Evolutionary conservation across 2,888 invertebrate genomes (phyloP).

Genomic region (Leucoma salicis): DNA sequence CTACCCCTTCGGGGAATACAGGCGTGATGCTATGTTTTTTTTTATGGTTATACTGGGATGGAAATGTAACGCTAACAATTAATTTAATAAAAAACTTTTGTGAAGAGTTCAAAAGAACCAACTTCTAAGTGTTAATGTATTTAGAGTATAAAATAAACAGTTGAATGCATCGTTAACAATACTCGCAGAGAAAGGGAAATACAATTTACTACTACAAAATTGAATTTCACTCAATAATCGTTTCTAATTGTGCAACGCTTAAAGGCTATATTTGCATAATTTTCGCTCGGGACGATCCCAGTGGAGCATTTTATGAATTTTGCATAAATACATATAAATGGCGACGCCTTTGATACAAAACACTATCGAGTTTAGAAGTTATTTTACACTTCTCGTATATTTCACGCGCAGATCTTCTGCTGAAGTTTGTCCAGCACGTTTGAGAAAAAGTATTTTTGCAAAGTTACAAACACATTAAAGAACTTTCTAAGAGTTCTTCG

Average conservation of each 20-base stretch:
- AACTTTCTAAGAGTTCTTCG: no score
- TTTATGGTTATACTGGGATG: no score
- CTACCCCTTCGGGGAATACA: no score
- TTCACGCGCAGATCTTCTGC: constrained; percentile 24
- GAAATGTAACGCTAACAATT: no score
- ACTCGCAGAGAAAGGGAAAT: constrained; percentile 35
- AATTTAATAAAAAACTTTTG: no score
- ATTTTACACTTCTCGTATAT: constrained; percentile 19
- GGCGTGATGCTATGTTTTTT: no score
- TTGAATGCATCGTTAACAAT: constrained; percentile 38
- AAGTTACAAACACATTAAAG: no score
- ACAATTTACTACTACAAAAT: constrained; percentile 54
- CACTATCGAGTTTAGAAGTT: constrained; percentile 55
- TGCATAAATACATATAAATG: constrained; percentile 70
- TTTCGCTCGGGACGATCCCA: constrained; percentile 51
- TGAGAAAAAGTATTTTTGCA: no score
- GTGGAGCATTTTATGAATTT: constrained; percentile 62
- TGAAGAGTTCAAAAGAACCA: no score
- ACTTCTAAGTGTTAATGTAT: no score
- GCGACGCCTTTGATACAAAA: constrained; percentile 51
- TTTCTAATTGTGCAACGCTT: constrained; percentile 65
- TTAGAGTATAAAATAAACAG: constrained; percentile 18
- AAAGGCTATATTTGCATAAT: constrained; percentile 76
- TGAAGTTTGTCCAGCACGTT: no score
- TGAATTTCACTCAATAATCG: constrained; percentile 65